Conservation (phyloP, 2,113 vertebrate genomes). For the Triplophysa tibetana region DNA sequence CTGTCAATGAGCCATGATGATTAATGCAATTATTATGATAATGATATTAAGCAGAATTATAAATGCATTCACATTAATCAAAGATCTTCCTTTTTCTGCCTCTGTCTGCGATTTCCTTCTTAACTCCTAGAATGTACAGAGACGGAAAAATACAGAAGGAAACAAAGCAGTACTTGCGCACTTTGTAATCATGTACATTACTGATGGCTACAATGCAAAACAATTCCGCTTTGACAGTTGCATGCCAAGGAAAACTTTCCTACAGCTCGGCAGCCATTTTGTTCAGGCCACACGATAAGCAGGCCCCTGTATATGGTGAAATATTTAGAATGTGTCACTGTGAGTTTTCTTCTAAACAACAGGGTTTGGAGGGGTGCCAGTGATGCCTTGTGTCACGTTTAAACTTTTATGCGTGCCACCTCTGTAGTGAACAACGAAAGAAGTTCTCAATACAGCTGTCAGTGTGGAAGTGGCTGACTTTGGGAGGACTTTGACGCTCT, state of each 20-base stretch:
- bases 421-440: conserved; percentile 64
- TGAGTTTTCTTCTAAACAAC: conserved; percentile 43
- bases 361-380: conserved; percentile 35
- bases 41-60: conserved; percentile 68
- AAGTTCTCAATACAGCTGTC: conserved; percentile 74
- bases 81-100: conserved; percentile 51
- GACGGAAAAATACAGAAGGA: conserved; percentile 42
- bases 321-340: conserved; percentile 33
- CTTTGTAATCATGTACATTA: conserved; percentile 22
- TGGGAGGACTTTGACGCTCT: conserved; percentile 77
- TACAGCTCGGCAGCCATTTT: conserved; percentile 24
- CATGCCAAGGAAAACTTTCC: background rate
- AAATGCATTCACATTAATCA: conserved; percentile 68
- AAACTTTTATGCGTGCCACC: conserved; percentile 69
- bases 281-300: background rate
- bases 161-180: conserved; percentile 15
- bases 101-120: conserved; percentile 47
- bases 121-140: conserved; percentile 28
- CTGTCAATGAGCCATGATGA: conserved; percentile 62
- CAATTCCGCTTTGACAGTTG: conserved; percentile 22
- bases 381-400: conserved; percentile 58
- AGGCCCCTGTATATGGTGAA: conserved; percentile 19
- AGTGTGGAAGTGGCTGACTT: conserved; percentile 75
- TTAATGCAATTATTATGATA: conserved; percentile 69
- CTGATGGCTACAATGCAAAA: conserved; percentile 20